phyloP scores from a whole-genome alignment of 2,113 vertebrate species.

The human (Homo sapiens) region DNA sequence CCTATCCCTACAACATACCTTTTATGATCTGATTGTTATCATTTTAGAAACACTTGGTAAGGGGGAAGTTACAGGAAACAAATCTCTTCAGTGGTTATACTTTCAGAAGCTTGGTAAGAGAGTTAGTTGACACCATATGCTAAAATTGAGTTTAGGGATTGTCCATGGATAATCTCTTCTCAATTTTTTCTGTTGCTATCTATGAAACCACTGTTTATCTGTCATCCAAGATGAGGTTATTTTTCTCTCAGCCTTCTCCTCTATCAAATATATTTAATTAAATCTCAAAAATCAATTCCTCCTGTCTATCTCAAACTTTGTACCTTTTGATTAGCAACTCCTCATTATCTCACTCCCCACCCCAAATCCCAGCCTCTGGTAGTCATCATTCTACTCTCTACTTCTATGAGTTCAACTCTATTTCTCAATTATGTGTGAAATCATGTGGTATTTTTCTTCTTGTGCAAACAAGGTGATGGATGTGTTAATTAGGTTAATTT shows the following conservation, averaged over 20 bases:
- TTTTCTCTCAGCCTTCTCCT: not conserved
- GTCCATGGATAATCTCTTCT: not conserved
- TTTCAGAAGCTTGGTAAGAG: not conserved
- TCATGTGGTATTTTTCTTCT: not conserved
- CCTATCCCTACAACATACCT: not conserved
- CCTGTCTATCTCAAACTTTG: not conserved
- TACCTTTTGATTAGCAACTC: not conserved
- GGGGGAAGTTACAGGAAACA: not conserved
- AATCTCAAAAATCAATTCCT: not conserved
- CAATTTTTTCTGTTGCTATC: not conserved
- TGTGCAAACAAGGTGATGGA: not conserved
- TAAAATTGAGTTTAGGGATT: constrained; percentile 23
- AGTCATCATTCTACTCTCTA: not conserved
- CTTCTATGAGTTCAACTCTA: not conserved
- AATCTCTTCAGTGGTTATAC: constrained; percentile 8
- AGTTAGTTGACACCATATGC: not conserved
- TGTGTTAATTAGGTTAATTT: not conserved
- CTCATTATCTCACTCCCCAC: not conserved
- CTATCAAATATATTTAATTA: not conserved
- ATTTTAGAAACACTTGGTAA: not conserved
- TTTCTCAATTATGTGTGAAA: not conserved
- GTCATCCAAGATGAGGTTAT: not conserved
- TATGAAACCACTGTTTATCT: not conserved
- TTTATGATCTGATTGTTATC: not conserved
- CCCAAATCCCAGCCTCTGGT: not conserved